Base-by-base conservation (phyloP, 2,797 vertebrate genomes). In the Carduelis carduelis region DNA sequence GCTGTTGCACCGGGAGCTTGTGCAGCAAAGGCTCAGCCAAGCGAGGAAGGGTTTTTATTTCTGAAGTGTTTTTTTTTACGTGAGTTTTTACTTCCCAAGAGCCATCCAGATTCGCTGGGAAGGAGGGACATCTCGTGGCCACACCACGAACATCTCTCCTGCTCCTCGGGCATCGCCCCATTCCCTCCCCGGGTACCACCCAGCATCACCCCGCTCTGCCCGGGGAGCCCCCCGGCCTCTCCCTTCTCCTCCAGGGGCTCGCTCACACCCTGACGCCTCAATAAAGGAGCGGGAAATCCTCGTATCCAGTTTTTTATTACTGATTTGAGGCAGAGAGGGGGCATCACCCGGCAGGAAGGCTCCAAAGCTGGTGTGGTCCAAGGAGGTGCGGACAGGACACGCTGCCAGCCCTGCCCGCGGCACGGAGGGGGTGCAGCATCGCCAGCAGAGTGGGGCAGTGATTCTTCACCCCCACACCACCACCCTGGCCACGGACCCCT, bases 91-190 rank as follows among this genome's bases (percentile, higher is more conserved):
- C 32, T 32, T 4, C 47, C 23, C 11, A 2, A 35, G 27, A 39
- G 37, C 14, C 9, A 7, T 3, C 8, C 12, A 11, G 49, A 80
- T 94, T 81, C 13, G 35, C 35, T 20, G 90, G 93, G 75, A 44
- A 65, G 71, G 80, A 83, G 78, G 41, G 97, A 96, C 97, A 96
- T 66, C 96, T 96, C 39, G 94, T 83, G 97, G 96, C 32, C 61
- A 24, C 14, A 39, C 8, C 34, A 34, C 2, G 61, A 89, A 87
- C 28, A 34, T 10, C 28, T 20, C 55, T 34, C 30, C 41, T 6
- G 43, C 32, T 30, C 63, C 71, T 14, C 2, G 6, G 14, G 9
- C 35, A 80, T 26, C 30, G 7, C 7, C 5, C 2, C 8, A 1
- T 28, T 57, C n/a, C 23, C 11, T 1, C 1, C 13, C 11, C 8